These are phyloP conservation scores for Nyleta sp. DNA, from an alignment of 2,888 invertebrate species.

Conservation along the genomic window DNA sequence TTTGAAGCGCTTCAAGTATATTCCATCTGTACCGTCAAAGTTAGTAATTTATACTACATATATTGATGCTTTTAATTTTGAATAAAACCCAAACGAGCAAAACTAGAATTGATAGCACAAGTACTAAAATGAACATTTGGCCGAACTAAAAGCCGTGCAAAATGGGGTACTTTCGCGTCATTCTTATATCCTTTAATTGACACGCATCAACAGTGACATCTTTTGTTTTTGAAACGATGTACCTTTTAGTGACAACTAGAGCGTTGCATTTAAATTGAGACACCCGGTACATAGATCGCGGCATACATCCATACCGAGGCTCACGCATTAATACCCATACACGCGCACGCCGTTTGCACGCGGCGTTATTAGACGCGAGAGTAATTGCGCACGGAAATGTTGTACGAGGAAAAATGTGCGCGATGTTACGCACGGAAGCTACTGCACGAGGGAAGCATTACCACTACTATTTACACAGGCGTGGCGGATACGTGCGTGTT, in stretches of 20 bases:
- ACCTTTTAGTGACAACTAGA: background rate
- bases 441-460: constrained; percentile 62
- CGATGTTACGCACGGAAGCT: constrained; percentile 66
- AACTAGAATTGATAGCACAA: too few species aligned
- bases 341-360: constrained; percentile 42
- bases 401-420: constrained; percentile 64
- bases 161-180: background rate
- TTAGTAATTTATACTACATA: too few species aligned
- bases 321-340: constrained; percentile 52
- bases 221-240: too few species aligned
- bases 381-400: constrained; percentile 66
- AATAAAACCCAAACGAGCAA: too few species aligned
- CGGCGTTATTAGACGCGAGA: constrained; percentile 65
- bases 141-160: too few species aligned
- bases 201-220: background rate
- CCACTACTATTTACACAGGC: constrained; percentile 63
- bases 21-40: too few species aligned
- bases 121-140: too few species aligned
- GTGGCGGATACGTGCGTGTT: constrained; percentile 55
- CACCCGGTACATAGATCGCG: constrained; percentile 33
- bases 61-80: too few species aligned
- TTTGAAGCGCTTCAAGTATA: too few species aligned
- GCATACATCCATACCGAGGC: constrained; percentile 11
- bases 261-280: constrained; percentile 22
- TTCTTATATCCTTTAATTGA: background rate